Evolutionary conservation across 1,140 invertebrate species (phyloP), one percentile per base, ranked within the genome.

Genomic region (Cyclargus thomasi): DNA sequence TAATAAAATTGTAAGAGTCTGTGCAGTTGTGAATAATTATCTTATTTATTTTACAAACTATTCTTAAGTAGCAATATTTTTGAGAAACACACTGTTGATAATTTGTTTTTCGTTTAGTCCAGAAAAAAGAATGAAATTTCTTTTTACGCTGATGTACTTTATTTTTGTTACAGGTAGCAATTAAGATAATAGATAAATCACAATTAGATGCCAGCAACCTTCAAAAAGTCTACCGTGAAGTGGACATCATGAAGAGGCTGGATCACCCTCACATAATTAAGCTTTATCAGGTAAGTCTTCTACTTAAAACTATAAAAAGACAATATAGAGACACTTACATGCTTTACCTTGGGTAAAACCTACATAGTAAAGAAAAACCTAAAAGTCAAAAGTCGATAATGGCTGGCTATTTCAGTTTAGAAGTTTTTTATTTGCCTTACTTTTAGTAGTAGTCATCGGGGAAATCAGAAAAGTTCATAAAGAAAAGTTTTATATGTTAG

Each of bases 111-210:
- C n/a, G n/a, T n/a, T n/a, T n/a, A n/a, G n/a, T n/a, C n/a, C n/a
- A n/a, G n/a, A n/a, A n/a, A n/a, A n/a, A n/a, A n/a, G n/a, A n/a
- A n/a, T n/a, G n/a, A n/a, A n/a, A n/a, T n/a, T n/a, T n/a, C n/a
- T n/a, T n/a, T n/a, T n/a, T n/a, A n/a, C n/a, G n/a, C n/a, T n/a
- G 29, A 22, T 29, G 17, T 63, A 35, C 6, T 55, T 64, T 74
- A 78, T 79, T 79, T 74, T 88, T 92, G 80, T 95, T 94, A 64
- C 92, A 98, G 97, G 97, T 99, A 90, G 97, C 97, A 81, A 98
- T 99, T 85, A 99, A 99, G 93, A 99, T 99, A 88, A 98, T 99
- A 83, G 97, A 98, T 91, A 99, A 98, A 92, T 97, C 96, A 35
- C 97, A 98, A 92, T 91, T 99, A 83, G 97, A 99, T 88, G 95